A percentile compares a stretch with the other conserved stretches of the same genome.
These are phyloP conservation scores for Gila orcuttii DNA, from an alignment of 2,113 vertebrate genomes.

Conservation along the genomic window DNA sequence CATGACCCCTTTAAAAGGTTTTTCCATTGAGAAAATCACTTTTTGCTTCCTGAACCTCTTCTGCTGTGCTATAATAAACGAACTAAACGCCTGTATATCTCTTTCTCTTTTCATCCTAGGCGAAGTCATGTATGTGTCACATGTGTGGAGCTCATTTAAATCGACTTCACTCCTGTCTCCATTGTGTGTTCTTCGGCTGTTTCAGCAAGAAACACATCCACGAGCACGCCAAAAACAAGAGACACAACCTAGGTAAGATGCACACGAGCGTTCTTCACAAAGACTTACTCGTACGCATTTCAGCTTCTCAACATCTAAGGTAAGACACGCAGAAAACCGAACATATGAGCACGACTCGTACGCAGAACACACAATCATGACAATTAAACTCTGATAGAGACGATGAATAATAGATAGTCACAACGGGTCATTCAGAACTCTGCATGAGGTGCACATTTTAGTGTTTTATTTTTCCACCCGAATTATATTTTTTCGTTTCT, in stretches of 20 bases:
- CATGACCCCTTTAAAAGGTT: no score
- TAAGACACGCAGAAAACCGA: slow-evolving; percentile 14
- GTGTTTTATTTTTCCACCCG: no score
- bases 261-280: not conserved
- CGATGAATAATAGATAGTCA: not conserved
- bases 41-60: no score
- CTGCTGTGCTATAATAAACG: not conserved
- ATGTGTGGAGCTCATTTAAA: slow-evolving; percentile 91
- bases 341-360: not conserved
- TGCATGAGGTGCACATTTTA: not conserved
- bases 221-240: slow-evolving; percentile 96
- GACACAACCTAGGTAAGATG: slow-evolving; percentile 97
- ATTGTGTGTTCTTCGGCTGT: slow-evolving; percentile 99
- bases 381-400: not conserved
- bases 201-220: slow-evolving; percentile 99
- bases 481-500: no score
- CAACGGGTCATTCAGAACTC: not conserved
- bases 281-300: not conserved
- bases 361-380: not conserved
- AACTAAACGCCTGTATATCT: not conserved
- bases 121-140: slow-evolving; percentile 90
- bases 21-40: not conserved
- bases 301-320: not conserved
- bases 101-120: slow-evolving; percentile 67
- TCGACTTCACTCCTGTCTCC: slow-evolving; percentile 97